A percentile compares a stretch with the other conserved stretches of the same genome.
These are phyloP conservation scores for Epizoanthus ramosus DNA, from an alignment of 92 coral and sea anemone species.

Conservation along the genomic window DNA sequence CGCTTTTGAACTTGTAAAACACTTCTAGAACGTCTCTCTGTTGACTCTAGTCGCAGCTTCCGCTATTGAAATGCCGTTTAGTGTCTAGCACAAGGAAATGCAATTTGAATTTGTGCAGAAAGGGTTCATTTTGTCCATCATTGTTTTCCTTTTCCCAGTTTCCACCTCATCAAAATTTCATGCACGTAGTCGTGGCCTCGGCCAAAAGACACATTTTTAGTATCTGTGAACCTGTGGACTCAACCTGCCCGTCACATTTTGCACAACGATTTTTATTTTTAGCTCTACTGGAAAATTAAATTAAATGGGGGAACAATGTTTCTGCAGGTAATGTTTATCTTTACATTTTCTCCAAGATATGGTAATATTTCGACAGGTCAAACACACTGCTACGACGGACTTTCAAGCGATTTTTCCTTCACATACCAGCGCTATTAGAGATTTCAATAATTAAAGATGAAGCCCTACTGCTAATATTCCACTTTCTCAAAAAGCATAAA, in stretches of 20 bases:
- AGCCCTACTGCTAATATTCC: too few species aligned
- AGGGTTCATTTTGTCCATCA: neutral
- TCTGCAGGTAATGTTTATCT: neutral
- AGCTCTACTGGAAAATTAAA: neutral
- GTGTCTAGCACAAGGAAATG: neutral
- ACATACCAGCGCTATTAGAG: neutral
- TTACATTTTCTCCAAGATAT: neutral
- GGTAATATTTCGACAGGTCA: neutral
- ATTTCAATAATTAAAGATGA: neutral
- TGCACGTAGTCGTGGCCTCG: conserved; percentile 24
- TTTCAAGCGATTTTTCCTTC: neutral
- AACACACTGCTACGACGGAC: neutral
- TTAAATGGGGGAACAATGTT: neutral
- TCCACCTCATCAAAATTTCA: conserved; percentile 31
- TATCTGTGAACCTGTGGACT: neutral
- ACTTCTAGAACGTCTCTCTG: conserved; percentile 21
- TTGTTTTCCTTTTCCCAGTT: neutral
- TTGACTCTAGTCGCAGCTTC: neutral
- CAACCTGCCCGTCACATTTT: neutral
- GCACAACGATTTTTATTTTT: neutral
- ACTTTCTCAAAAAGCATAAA: too few species aligned
- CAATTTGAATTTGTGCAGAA: neutral
- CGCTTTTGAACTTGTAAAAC: conserved; percentile 26
- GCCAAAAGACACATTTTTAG: neutral
- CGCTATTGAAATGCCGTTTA: neutral